phyloP scores from a whole-genome alignment of 1,140 invertebrate genomes.

The Anastatus disparis region DNA sequence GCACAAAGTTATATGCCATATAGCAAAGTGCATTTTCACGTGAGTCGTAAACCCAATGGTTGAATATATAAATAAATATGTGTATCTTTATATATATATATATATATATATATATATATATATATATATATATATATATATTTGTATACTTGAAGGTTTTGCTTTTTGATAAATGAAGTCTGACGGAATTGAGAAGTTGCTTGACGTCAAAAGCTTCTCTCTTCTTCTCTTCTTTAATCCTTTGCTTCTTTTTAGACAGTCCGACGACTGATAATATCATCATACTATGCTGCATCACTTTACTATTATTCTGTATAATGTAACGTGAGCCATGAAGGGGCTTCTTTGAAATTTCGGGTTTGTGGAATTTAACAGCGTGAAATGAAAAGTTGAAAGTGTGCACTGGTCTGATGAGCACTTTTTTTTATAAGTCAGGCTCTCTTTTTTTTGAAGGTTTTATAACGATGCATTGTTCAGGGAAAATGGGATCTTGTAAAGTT shows the following conservation, averaged over 20 bases:
- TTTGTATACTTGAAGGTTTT: neutral
- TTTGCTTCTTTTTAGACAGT: no score
- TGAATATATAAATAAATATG: no score
- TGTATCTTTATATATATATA: no score
- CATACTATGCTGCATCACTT: neutral
- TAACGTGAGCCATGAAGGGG: no score
- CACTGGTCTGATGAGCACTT: no score
- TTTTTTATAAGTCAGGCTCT: no score
- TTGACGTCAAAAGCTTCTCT: neutral
- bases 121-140: no score
- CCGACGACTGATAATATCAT: constrained; percentile 7
- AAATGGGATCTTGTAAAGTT: no score
- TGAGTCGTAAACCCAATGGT: neutral
- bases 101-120: no score
- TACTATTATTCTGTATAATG: neutral
- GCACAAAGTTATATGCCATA: neutral
- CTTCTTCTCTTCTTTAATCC: constrained; percentile 14
- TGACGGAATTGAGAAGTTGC: neutral
- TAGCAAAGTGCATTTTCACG: constrained; percentile 2
- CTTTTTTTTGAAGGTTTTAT: no score
- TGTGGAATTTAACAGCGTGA: neutral
- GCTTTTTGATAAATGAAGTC: constrained; percentile 6
- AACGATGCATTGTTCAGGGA: no score
- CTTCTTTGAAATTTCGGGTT: constrained; percentile 8
- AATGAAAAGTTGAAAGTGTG: no score